Percentiles rank a stretch among this genome's conserved stretches.
Conservation (phyloP, 2,797 vertebrate species). For the Lophius americanus region DNA sequence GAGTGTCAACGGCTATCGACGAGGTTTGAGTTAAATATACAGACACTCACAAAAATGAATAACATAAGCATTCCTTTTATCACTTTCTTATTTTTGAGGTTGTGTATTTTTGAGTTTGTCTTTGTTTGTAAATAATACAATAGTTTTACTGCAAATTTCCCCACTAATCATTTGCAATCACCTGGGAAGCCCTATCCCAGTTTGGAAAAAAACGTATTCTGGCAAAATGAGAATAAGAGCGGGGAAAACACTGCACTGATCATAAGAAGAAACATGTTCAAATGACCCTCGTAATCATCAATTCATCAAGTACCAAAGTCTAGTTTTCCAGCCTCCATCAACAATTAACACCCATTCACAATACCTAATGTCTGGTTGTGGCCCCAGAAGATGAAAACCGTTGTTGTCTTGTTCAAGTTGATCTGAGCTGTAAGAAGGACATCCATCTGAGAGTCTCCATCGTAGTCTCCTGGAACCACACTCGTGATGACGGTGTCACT, state of each 20-base stretch:
- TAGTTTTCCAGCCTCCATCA: neutral
- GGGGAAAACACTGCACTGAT: too few species aligned
- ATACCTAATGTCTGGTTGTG: constrained; percentile 93
- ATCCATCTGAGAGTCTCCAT: constrained; percentile 99
- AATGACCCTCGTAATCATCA: neutral
- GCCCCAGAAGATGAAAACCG: constrained; percentile 91
- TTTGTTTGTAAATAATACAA: too few species aligned
- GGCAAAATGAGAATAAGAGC: too few species aligned
- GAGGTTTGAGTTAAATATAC: neutral
- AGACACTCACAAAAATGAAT: neutral
- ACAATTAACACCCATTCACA: neutral
- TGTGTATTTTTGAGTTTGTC: too few species aligned
- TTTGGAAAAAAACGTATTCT: fast-evolving
- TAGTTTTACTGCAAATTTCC: neutral
- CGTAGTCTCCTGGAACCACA: constrained; percentile 96
- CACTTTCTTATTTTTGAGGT: neutral
- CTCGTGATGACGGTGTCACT: constrained; percentile 87
- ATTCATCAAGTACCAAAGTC: neutral
- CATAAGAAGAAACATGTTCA: too few species aligned
- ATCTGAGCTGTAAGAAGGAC: constrained; percentile 87
- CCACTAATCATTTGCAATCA: neutral
- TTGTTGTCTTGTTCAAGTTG: constrained; percentile 15
- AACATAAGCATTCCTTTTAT: too few species aligned
- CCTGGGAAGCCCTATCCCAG: neutral
- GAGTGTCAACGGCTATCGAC: neutral